Conservation (phyloP, 2,113 vertebrate species). For the Sterrhoptilus dennistouni region DNA sequence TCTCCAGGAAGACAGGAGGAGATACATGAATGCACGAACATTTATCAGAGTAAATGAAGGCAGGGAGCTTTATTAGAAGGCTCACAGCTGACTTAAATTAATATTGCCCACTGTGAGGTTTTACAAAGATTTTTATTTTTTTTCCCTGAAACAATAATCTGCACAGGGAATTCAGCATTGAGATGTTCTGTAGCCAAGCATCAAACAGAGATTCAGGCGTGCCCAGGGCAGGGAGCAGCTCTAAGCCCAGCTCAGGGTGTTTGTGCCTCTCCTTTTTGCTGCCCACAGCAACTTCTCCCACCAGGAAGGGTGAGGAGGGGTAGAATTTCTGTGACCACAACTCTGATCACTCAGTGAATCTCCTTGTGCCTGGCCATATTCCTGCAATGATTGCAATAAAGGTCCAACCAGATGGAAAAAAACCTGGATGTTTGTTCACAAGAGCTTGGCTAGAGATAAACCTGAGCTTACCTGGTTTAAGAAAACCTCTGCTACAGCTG, state of each 20-base stretch:
- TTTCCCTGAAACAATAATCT: background rate
- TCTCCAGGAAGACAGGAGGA: background rate
- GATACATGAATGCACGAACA: background rate
- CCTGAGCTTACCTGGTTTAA: background rate
- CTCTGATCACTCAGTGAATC: background rate
- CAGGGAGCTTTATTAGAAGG: constrained; percentile 22
- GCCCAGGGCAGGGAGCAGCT: background rate
- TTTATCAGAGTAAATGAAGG: constrained; percentile 7
- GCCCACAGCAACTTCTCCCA: too few relatives aligned
- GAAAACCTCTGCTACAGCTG: background rate
- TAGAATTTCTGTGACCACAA: background rate
- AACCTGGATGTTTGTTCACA: background rate
- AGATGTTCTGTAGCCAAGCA: background rate
- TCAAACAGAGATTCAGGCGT: background rate
- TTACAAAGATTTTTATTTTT: background rate
- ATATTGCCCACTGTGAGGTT: background rate
- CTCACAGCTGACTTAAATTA: constrained; percentile 9
- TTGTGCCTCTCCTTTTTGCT: background rate
- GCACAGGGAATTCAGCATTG: background rate
- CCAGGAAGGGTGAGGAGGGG: accelerated
- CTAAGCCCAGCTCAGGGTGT: background rate
- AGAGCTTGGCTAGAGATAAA: background rate
- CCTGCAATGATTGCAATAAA: background rate
- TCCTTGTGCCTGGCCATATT: background rate
- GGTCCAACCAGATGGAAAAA: background rate